Conservation (phyloP, 2,888 invertebrate genomes). For the Pterostichus niger region DNA sequence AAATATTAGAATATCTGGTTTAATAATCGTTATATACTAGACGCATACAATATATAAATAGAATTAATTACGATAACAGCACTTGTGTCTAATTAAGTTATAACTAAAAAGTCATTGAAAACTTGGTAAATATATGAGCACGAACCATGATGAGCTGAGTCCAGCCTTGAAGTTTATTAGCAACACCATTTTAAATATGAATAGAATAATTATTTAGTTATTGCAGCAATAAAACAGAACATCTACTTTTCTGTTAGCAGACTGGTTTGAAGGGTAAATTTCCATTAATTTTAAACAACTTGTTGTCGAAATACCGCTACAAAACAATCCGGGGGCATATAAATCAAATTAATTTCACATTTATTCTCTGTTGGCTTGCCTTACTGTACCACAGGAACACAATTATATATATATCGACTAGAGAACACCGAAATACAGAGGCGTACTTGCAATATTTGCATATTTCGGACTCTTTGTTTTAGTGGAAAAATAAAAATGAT, state of each 20-base stretch:
- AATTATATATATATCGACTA: too few relatives aligned
- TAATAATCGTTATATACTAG: not conserved
- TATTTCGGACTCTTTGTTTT: too few relatives aligned
- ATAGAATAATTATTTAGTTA: too few relatives aligned
- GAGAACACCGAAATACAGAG: too few relatives aligned
- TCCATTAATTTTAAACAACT: constrained; percentile 2
- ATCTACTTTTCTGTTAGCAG: too few relatives aligned
- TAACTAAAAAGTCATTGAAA: not conserved
- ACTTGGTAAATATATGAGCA: not conserved
- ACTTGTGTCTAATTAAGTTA: not conserved
- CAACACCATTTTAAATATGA: too few relatives aligned
- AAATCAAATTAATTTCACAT: constrained; percentile 9
- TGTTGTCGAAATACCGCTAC: constrained; percentile 2
- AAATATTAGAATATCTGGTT: too few relatives aligned
- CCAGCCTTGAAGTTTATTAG: too few relatives aligned
- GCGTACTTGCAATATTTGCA: too few relatives aligned
- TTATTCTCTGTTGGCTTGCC: not conserved
- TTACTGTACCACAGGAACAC: not conserved
- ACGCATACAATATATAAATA: not conserved
- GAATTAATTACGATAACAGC: constrained; percentile 8
- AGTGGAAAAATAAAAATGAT: too few relatives aligned
- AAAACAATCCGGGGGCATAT: not conserved
- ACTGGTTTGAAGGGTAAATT: not conserved
- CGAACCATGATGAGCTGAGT: too few relatives aligned
- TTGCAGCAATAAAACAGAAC: too few relatives aligned